These are phyloP conservation scores for Lycia hirtaria DNA, from an alignment of 2,888 invertebrate species.

Conservation along the genomic window DNA sequence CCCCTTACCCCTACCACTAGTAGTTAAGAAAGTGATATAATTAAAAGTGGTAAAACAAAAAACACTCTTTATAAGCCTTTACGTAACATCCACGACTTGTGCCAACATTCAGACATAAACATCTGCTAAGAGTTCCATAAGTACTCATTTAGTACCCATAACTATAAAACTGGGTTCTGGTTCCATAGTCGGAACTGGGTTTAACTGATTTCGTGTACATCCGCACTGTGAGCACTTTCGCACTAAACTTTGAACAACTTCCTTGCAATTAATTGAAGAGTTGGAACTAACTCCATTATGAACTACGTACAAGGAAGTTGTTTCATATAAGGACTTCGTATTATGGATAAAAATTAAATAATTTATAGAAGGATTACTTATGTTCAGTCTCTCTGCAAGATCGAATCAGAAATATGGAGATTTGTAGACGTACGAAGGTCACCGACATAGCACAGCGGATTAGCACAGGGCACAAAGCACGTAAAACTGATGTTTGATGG, in stretches of 20 bases:
- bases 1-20: too few relatives aligned
- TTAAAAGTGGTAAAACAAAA: too few relatives aligned
- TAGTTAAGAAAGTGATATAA: too few relatives aligned
- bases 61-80: background rate
- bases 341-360: background rate
- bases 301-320: constrained; percentile 38
- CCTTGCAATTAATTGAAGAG: constrained; percentile 60
- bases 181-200: constrained; percentile 11
- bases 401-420: too few relatives aligned
- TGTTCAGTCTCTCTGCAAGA: too few relatives aligned
- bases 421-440: too few relatives aligned
- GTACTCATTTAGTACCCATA: background rate
- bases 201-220: constrained; percentile 32
- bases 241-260: constrained; percentile 55
- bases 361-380: too few relatives aligned
- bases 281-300: constrained; percentile 49
- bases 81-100: background rate
- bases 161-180: constrained; percentile 6
- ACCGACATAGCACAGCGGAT: too few relatives aligned
- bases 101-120: background rate
- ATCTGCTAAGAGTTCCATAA: background rate
- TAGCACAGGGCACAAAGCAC: too few relatives aligned
- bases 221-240: constrained; percentile 33
- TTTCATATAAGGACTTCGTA: constrained; percentile 8
- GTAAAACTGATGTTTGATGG: too few relatives aligned